Evolutionary conservation across 2,113 vertebrate genomes (phyloP), one percentile per base, ranked within the genome.

Genomic region (Pygoscelis antarcticus): DNA sequence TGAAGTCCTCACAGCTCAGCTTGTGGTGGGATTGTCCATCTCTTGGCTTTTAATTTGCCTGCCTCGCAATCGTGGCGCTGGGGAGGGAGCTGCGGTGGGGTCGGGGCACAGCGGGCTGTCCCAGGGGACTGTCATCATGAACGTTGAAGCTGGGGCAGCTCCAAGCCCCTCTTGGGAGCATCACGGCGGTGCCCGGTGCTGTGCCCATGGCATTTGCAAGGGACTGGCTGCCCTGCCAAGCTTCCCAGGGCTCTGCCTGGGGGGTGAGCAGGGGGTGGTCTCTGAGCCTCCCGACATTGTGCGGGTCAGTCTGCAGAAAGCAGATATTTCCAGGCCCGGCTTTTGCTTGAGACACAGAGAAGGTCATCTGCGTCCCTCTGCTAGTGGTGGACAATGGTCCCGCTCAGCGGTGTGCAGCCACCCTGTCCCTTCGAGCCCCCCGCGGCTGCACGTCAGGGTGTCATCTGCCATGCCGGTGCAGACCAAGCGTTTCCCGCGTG

Each of bases 131-230:
- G 2, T 23, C 13, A 0, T 15, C 38, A 20, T 51, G 30, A 74
- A 8, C 1, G 1, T 34, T 70, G 89, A 23, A 66, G 57, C 51
- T 62, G 80, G 7, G 2, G 32, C 32, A 83, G 57, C 60, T 52
- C 40, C 83, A 26, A 19, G 36, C 34, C 6, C 2, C 36, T 44
- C 44, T 26, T 51, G n/a, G 54, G 49, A 86, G 34, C 49, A 26
- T 62, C 6, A 2, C 65, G 10, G 16, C 3, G 3, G 47, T 47
- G 25, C 32, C 54, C 5, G 2, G 30, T 51, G 34, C 64, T 74
- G 61, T 0, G 0, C 18, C 44, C 0, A 0, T 29, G 47, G 25
- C 79, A 18, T 25, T 46, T 46, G 29, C 13, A 23, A 16, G 57
- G 49, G 25, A 32, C 21, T 17, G 52, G n/a, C 51, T 82, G 70